A percentile compares a stretch with the other conserved stretches of the same genome.
Evolutionary conservation across 2,113 vertebrate species (phyloP).

Genomic region (Bos javanicus): DNA sequence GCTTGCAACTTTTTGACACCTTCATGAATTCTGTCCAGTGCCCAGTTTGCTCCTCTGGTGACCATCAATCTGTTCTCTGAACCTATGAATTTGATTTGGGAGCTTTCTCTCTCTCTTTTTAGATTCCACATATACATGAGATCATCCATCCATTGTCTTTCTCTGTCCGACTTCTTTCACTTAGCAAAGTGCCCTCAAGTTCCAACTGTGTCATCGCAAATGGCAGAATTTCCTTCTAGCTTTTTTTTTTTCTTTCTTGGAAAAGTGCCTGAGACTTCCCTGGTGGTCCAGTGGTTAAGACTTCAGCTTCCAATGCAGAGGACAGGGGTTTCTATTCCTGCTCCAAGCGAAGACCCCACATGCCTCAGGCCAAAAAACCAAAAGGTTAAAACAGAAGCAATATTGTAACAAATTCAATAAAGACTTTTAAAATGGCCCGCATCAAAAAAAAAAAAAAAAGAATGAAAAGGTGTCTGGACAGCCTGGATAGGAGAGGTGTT

Average conservation of each 20-base stretch:
- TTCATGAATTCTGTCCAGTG: background rate
- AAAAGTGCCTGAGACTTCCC: background rate
- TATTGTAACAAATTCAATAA: background rate
- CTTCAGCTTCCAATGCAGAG: background rate
- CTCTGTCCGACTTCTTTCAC: background rate
- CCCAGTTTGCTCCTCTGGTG: background rate
- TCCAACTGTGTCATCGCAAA: background rate
- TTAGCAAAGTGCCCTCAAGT: background rate
- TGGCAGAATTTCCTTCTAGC: background rate
- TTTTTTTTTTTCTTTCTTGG: background rate
- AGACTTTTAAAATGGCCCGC: background rate
- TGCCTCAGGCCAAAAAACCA: background rate
- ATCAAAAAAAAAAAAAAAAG: background rate
- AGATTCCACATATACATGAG: background rate
- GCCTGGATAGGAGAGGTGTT: background rate
- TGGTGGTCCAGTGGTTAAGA: background rate
- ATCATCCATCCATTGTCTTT: background rate
- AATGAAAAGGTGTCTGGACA: background rate
- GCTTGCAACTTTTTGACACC: background rate
- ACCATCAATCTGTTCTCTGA: background rate
- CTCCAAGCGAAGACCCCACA: fast-evolving
- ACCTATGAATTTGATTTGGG: background rate
- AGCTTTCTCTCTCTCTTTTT: background rate
- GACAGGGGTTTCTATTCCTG: background rate
- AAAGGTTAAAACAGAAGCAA: background rate